Percentiles rank a stretch among this genome's conserved stretches.
Evolutionary conservation across 1,140 invertebrate species (phyloP).

Genomic region (Hetaerina americana): DNA sequence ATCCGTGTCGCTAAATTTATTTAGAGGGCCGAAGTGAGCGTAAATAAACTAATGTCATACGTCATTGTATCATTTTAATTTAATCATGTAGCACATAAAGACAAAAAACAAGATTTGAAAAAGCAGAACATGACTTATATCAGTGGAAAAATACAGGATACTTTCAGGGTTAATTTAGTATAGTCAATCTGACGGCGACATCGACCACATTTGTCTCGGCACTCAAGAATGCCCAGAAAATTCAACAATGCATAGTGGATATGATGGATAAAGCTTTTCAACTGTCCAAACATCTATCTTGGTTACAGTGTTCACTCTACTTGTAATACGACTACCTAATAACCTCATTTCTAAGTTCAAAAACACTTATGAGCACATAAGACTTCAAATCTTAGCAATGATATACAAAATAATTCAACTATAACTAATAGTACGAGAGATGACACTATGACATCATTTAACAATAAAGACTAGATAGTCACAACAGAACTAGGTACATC

Average conservation of each 20-base stretch:
- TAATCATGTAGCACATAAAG: neutral
- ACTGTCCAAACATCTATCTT: neutral
- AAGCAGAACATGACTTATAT: neutral
- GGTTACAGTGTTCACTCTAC: too few relatives aligned
- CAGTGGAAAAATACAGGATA: neutral
- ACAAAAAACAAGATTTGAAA: neutral
- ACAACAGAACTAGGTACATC: neutral
- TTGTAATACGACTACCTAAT: too few relatives aligned
- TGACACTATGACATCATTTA: neutral
- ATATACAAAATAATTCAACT: neutral
- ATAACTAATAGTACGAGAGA: neutral
- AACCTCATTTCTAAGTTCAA: neutral
- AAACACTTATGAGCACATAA: neutral
- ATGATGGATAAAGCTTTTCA: neutral
- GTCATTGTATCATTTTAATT: too few relatives aligned
- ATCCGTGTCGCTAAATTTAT: too few relatives aligned
- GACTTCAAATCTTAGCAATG: neutral
- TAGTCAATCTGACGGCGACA: too few relatives aligned
- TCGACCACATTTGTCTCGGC: too few relatives aligned
- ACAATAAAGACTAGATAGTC: neutral
- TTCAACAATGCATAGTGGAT: neutral
- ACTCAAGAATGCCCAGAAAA: too few relatives aligned
- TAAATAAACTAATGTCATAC: too few relatives aligned
- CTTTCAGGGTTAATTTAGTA: neutral
- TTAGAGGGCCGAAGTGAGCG: too few relatives aligned